Base-by-base conservation (phyloP, 2,113 vertebrate genomes). In the Limnothrissa miodon region DNA sequence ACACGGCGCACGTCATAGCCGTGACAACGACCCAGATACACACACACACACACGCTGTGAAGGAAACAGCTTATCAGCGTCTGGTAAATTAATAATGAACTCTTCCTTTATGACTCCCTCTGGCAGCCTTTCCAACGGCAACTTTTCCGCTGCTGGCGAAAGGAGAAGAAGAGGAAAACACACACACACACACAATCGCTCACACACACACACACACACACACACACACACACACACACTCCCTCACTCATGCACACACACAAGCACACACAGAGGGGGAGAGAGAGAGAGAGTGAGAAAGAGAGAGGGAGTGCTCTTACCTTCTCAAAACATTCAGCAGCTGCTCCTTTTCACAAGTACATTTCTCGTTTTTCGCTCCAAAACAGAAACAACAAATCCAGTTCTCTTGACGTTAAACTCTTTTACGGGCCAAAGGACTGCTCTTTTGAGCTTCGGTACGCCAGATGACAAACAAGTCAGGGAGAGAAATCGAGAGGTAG, bases 71-170 rank as follows among this genome's bases (percentile, higher is more conserved):
- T 74, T 74, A 74, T 74, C 66, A 74, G 33, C 25, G 33, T 74
- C 66, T 74, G 66, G 66, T 74, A 74, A 74, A 74, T 74, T 74
- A 74, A 74, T 74, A 74, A 74, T 74, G 66, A 74, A 74, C 66
- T 74, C 66, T 36, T 29, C 66, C 66, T 74, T 36, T 74, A 74
- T 36, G 66, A 74, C 29, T 74, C 66, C 66, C 66, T 17, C 66
- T 74, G 66, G 66, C 29, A 5, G 66, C 33, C 29, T 74, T 36
- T 74, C 66, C 66, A 74, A 74, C 66, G 29, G 66, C 66, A 74
- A 74, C 29, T 39, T 74, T 74, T 74, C 66, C 66, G 25, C 66
- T 74, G 66, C 66, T 74, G 29, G 66, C 66, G n/a, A 33, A 74
- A 74, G 13, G 15, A 74, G 66, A 70, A 33, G 11, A 17, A 33